Base-by-base conservation (phyloP, 2,113 vertebrate species). In the Gavialis gangeticus region DNA sequence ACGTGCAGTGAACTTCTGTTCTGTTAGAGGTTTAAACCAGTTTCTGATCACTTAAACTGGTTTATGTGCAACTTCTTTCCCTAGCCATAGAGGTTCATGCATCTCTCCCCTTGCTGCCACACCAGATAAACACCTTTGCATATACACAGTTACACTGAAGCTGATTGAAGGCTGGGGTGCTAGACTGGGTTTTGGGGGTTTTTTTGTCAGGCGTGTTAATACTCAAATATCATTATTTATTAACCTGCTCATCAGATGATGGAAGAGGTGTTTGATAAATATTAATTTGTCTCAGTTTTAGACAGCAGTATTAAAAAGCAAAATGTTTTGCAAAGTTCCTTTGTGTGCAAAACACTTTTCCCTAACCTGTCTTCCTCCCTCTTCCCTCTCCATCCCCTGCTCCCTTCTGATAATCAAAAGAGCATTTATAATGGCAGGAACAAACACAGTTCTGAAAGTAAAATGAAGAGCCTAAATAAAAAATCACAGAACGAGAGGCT, bases 381-480 rank as follows among this genome's bases (percentile, higher is more conserved):
- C 79, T 11, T 82, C 86, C 63, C 71, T 82, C 16, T 1, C 58
- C 55, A 59, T 59, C 63, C 56, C 69, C 93, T 77, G 21, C 85
- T 58, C 79, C 95, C 92, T 95, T 94, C 87, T 18, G 81, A 63
- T 90, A 94, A 97, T 95, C 96, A 95, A 91, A 92, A 95, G 93
- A 96, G 6, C 95, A 63, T 97, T 98, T 95, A 67, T 92, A 95
- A 96, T 82, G 82, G 69, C 92, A 87, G 95, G 96, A 96, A 94
- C 97, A 97, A 97, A 97, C 83, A 91, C 92, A 86, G 90, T 97
- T 93, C 93, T 93, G 96, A 96, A 96, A 97, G 95, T 30, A 91
- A 97, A 98, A 97, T 88, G 96, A 97, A 96, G 95, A 95, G 54
- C 97, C 97, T 96, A 94, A 97, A 97, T 97, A 97, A 98, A 97